Conservation (phyloP, 2,888 invertebrate species). For the Podotricha telesiphe region DNA sequence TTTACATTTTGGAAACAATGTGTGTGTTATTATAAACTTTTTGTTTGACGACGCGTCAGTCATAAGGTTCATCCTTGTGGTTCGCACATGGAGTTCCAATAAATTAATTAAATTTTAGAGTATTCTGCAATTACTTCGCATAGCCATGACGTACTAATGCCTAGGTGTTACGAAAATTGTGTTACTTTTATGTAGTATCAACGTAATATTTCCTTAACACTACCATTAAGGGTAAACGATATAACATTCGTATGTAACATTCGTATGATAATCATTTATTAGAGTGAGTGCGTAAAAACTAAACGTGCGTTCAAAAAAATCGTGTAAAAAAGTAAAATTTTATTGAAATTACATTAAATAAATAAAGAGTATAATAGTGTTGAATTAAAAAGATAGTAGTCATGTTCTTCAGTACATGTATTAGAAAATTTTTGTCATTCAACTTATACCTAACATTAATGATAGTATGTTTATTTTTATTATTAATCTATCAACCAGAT, state of each 20-base stretch:
- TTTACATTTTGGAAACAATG: constrained; percentile 53
- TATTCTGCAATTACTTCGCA: too few species aligned
- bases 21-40: constrained; percentile 40
- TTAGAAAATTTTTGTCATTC: constrained; percentile 26
- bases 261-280: constrained; percentile 9
- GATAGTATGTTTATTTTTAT: constrained; percentile 32
- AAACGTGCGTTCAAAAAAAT: constrained; percentile 15
- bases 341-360: not conserved
- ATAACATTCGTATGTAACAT: not conserved
- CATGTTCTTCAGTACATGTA: not conserved
- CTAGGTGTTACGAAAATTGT: not conserved
- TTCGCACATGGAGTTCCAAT: not conserved
- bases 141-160: too few species aligned
- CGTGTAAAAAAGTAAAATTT: not conserved
- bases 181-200: not conserved
- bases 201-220: not conserved
- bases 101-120: not conserved
- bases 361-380: not conserved
- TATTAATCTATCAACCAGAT: constrained; percentile 36
- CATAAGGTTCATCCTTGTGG: not conserved
- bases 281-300: constrained; percentile 1
- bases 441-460: constrained; percentile 34
- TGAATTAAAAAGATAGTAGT: not conserved
- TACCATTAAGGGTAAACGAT: constrained; percentile 1
- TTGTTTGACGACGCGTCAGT: constrained; percentile 3